Percentiles rank a stretch among this genome's conserved stretches.
Evolutionary conservation across 2,888 invertebrate species (phyloP).

Genomic region (Tuta absoluta): DNA sequence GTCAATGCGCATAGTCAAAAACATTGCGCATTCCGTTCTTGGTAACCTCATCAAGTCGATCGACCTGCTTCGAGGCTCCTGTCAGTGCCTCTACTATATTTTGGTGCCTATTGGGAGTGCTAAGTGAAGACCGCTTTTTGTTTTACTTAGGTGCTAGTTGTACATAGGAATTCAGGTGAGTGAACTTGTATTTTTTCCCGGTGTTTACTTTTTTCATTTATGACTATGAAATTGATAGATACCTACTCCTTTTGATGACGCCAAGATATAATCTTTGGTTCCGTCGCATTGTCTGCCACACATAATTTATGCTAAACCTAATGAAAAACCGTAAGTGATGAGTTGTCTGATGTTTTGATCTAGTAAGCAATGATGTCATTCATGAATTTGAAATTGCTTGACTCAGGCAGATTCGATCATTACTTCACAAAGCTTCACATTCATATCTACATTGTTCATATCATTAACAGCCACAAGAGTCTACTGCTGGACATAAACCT

Average conservation of each 20-base stretch:
- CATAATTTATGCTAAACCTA: not conserved
- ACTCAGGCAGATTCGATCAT: not conserved
- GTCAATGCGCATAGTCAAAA: conserved; percentile 79
- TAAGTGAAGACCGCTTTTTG: conserved; percentile 63
- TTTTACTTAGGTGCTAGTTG: conserved; percentile 59
- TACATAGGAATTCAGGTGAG: conserved; percentile 66
- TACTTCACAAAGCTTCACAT: not conserved
- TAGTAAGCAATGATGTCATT: conserved; percentile 7
- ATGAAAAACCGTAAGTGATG: conserved; percentile 1
- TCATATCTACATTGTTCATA: not conserved
- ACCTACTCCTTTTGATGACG: not conserved
- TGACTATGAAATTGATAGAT: not conserved
- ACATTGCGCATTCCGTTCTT: conserved; percentile 75
- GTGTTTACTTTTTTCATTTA: conserved; percentile 1
- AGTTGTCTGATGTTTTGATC: not conserved
- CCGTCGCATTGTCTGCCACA: conserved; percentile 10
- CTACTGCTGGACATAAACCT: too few species aligned
- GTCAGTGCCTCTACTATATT: conserved; percentile 68
- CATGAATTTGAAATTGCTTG: not conserved
- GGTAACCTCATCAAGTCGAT: conserved; percentile 72
- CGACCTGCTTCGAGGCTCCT: conserved; percentile 60
- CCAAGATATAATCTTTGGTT: not conserved
- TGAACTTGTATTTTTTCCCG: conserved; percentile 29
- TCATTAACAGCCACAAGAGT: too few species aligned
- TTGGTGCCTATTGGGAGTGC: conserved; percentile 75